phyloP scores from a whole-genome alignment of 2,113 vertebrate genomes.

The Redunca redunca region DNA sequence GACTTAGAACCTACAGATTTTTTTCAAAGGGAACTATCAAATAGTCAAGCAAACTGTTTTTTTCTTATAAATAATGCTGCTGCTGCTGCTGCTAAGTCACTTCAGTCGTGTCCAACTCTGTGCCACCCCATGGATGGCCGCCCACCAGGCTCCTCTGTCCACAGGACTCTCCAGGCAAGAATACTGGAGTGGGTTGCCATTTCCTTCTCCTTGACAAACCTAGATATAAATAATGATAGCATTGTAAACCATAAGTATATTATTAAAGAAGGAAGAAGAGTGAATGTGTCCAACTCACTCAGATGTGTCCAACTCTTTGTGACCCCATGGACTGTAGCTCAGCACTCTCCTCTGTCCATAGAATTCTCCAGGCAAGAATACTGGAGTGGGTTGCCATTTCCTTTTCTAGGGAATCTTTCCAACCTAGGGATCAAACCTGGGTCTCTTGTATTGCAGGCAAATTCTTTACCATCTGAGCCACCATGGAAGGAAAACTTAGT shows the following conservation, averaged over 20 bases:
- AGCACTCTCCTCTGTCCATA: background rate
- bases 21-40: background rate
- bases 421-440: background rate
- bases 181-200: background rate
- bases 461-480: background rate
- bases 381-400: background rate
- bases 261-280: background rate
- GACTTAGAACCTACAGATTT: background rate
- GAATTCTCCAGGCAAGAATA: background rate
- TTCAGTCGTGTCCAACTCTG: background rate
- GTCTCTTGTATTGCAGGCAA: background rate
- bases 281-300: background rate
- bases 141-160: background rate
- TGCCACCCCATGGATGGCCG: rapidly evolving
- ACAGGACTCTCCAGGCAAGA: background rate
- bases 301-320: background rate
- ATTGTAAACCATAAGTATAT: background rate
- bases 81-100: background rate
- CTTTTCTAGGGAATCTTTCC: background rate
- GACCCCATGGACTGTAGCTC: background rate
- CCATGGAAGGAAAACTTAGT: background rate
- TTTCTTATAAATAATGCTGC: background rate
- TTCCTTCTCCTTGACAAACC: background rate
- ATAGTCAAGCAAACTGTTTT: background rate
- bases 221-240: background rate